Evolutionary conservation across 2,113 vertebrate species (phyloP).

Genomic region (Prolemur simus): DNA sequence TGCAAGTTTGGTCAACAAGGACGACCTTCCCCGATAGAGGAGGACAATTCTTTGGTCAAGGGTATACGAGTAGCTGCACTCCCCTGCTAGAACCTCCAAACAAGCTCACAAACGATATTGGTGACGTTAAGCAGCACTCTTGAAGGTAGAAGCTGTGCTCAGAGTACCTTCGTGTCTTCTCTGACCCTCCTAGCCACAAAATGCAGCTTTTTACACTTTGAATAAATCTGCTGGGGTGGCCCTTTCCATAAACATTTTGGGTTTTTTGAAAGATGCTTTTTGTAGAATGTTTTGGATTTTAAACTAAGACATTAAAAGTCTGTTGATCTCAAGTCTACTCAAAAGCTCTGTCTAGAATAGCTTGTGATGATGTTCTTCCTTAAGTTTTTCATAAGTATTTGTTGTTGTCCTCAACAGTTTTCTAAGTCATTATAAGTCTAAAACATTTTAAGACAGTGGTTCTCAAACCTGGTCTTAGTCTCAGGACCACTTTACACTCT

Average conservation of each 20-base stretch:
- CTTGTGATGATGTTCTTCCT: conserved; percentile 86
- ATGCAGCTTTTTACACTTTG: conserved; percentile 51
- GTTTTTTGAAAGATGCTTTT: conserved; percentile 71
- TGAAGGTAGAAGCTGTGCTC: neutral
- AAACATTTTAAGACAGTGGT: neutral
- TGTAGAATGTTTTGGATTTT: conserved; percentile 77
- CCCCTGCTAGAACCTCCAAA: no score
- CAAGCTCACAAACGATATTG: no score
- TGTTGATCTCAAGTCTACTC: conserved; percentile 83
- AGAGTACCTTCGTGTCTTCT: neutral
- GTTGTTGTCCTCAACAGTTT: conserved; percentile 85
- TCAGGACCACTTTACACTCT: neutral
- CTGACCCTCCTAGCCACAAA: conserved; percentile 85
- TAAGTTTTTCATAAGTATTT: conserved; percentile 85
- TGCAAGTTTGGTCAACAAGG: no score
- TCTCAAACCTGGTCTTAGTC: neutral
- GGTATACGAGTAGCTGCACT: no score
- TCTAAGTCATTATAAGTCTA: neutral
- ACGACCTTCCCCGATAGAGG: no score
- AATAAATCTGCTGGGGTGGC: conserved; percentile 43
- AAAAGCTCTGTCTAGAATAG: conserved; percentile 88
- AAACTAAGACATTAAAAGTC: conserved; percentile 62
- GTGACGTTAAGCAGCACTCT: neutral
- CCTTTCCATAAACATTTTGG: conserved; percentile 65
- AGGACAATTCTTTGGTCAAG: no score